These are phyloP conservation scores for Entomobrya multifasciata DNA, from an alignment of 2,888 invertebrate genomes.

Conservation along the genomic window DNA sequence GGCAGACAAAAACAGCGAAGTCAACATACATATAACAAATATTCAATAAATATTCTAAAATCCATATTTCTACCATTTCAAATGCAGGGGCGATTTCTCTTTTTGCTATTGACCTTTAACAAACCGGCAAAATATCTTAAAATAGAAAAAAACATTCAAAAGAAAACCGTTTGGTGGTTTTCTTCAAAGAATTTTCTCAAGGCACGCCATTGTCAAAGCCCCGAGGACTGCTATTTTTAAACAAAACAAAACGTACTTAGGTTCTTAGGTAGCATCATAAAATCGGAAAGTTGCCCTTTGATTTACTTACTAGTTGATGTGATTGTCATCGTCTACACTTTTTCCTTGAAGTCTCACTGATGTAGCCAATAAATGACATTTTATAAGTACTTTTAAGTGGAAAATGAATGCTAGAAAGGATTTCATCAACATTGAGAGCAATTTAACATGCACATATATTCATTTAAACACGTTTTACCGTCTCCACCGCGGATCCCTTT, in stretches of 20 bases:
- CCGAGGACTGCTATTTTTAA: constrained; percentile 26
- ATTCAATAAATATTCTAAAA: too few species aligned
- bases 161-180: not conserved
- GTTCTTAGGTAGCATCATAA: not conserved
- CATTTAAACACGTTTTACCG: too few species aligned
- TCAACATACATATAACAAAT: too few species aligned
- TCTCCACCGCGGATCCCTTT: too few species aligned
- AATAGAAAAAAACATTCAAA: constrained; percentile 25
- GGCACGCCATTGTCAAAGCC: not conserved
- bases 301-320: not conserved
- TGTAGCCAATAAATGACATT: too few species aligned
- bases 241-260: not conserved
- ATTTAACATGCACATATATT: too few species aligned
- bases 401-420: too few species aligned
- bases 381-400: too few species aligned
- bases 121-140: not conserved
- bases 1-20: too few species aligned
- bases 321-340: not conserved
- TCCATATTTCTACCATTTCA: not conserved
- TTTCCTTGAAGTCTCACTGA: too few species aligned
- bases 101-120: not conserved
- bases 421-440: too few species aligned
- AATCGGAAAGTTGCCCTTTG: not conserved
- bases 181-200: not conserved
- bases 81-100: not conserved